Evolutionary conservation across 2,797 vertebrate genomes (phyloP).

Genomic region (Mormyrops boulengeri): DNA sequence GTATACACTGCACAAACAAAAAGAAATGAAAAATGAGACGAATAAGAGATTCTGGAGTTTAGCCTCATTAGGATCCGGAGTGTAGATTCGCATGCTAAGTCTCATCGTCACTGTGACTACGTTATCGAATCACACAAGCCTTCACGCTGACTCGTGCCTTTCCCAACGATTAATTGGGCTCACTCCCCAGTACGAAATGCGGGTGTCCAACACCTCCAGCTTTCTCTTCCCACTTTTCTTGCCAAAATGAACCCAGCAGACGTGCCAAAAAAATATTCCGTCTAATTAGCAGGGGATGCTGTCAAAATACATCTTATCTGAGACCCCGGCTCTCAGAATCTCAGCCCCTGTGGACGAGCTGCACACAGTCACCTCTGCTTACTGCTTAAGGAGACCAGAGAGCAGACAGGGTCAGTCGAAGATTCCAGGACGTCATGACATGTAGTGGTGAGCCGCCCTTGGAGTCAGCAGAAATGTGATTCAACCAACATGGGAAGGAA

Average conservation of each 20-base stretch:
- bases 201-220: background rate
- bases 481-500: conserved; percentile 4
- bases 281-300: background rate
- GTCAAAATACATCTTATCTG: background rate
- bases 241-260: background rate
- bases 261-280: background rate
- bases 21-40: background rate
- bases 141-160: background rate
- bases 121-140: background rate
- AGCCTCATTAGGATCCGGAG: background rate
- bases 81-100: background rate
- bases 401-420: background rate
- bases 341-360: background rate
- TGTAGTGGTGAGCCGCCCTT: background rate
- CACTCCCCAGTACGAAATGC: background rate
- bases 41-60: background rate
- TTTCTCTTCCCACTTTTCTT: background rate
- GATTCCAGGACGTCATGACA: background rate
- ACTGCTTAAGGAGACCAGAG: background rate
- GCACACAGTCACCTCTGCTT: background rate
- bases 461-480: background rate
- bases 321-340: background rate
- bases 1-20: background rate
- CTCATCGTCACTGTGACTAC: background rate
- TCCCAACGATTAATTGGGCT: background rate